Percentiles rank a stretch among this genome's conserved stretches.
These are phyloP conservation scores for Desmophyllum pertusum DNA, from an alignment of 92 coral and sea anemone species.

Conservation along the genomic window DNA sequence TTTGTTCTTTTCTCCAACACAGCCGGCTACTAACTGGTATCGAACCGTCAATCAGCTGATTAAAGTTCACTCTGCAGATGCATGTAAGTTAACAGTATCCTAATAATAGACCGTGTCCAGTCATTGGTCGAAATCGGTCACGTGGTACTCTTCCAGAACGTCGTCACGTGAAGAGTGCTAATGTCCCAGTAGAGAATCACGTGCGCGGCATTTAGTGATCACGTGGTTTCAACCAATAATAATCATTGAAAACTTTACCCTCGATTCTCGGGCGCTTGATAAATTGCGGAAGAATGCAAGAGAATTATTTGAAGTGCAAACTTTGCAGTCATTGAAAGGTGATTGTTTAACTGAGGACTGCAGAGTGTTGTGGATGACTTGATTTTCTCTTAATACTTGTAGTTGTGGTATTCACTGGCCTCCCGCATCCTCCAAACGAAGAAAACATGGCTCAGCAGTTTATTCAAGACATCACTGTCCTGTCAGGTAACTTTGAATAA, in stretches of 20 bases:
- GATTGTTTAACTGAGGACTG: background rate
- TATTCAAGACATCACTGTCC: constrained; percentile 75
- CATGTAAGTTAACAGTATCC: constrained; percentile 64
- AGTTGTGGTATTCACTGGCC: constrained; percentile 95
- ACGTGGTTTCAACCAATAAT: no score
- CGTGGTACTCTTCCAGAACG: background rate
- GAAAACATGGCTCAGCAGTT: constrained; percentile 83
- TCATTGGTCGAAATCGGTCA: background rate
- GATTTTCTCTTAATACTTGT: background rate
- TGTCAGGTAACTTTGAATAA: constrained; percentile 75
- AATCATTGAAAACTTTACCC: no score
- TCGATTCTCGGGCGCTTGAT: no score
- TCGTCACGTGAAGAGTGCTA: background rate
- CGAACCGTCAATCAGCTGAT: constrained; percentile 89
- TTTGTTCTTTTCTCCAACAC: constrained; percentile 24
- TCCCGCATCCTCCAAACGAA: constrained; percentile 86
- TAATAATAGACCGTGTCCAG: background rate
- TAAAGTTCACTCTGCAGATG: constrained; percentile 84
- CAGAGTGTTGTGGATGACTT: background rate
- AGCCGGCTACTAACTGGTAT: constrained; percentile 97
- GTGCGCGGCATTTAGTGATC: no score
- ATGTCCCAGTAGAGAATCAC: background rate
- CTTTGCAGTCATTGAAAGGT: background rate
- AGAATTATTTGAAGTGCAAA: background rate
- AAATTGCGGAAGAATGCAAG: no score